phyloP scores from a whole-genome alignment of 2,113 vertebrate species.

The Dissostichus mawsoni region DNA sequence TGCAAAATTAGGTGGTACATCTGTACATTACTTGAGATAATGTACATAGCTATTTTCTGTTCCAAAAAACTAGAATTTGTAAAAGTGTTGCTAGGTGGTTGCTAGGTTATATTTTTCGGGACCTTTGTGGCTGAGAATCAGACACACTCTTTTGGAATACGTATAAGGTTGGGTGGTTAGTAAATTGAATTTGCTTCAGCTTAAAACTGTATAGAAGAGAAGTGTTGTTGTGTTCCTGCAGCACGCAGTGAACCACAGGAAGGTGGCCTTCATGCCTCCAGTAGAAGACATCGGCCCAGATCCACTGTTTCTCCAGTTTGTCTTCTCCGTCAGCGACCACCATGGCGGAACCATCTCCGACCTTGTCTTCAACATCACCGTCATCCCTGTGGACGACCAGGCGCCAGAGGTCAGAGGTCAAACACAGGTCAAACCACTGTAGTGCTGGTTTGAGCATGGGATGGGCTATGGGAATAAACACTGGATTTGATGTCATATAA shows the following conservation, averaged over 20 bases:
- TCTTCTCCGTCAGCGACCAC: constrained; percentile 86
- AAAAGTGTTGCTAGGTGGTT: too few relatives aligned
- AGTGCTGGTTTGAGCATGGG: background rate
- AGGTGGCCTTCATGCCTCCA: constrained; percentile 87
- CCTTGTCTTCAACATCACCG: constrained; percentile 84
- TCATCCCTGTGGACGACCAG: constrained; percentile 84
- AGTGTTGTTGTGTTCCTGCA: constrained; percentile 35
- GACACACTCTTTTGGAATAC: too few relatives aligned
- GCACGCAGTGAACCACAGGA: constrained; percentile 85
- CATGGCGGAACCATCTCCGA: constrained; percentile 79
- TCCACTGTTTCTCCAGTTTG: constrained; percentile 81
- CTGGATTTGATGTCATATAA: background rate
- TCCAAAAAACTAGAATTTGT: too few relatives aligned
- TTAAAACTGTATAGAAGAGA: too few relatives aligned
- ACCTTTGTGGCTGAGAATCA: too few relatives aligned
- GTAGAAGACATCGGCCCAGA: constrained; percentile 83
- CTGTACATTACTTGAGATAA: too few relatives aligned
- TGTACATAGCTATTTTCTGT: too few relatives aligned
- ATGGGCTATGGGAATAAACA: background rate
- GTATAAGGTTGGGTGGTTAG: too few relatives aligned
- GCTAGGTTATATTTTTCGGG: too few relatives aligned
- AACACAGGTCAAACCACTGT: background rate
- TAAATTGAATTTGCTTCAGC: too few relatives aligned
- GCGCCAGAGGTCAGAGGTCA: constrained; percentile 75
- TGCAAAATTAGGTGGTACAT: too few relatives aligned